Base-by-base conservation (phyloP, 2,797 vertebrate genomes). In the Poeciliopsis infans region DNA sequence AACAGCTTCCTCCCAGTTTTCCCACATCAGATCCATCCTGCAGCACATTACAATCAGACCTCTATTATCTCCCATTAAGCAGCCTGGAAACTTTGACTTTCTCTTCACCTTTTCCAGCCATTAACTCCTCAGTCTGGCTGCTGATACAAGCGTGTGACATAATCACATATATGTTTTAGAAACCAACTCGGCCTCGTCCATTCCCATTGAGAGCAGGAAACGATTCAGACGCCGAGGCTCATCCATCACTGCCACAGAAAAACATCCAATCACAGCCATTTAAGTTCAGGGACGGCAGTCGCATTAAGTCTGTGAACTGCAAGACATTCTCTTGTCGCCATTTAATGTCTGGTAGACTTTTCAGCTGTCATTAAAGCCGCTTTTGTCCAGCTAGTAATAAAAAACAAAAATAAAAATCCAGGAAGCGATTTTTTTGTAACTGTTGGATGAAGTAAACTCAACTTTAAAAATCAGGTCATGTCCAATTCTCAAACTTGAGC, bases 51-150 rank as follows among this genome's bases (percentile, higher is more conserved):
- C 87, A 89, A 91, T 92, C 91, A 92, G 79, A 79, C 47, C 78
- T 75, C 83, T 64, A 89, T 91, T 90, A 88, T 73, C 75, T 74
- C 80, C 84, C 86, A 91, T 91, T 81, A 86, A 72, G n/a, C 61
- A 28, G 77, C 57, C 86, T 84, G 88, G 85, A 91, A 91, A 83
- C 74, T 69, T 64, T 61, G 75, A 61, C 33, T 55, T 61, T 41
- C 68, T 75, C 55, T 49, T 57, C 41, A 78, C 69, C 75, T 71
- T 82, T 76, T 84, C 68, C 81, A 61, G 2, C 68, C 79, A 77
- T 51, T 78, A 72, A 86, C 81, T 49, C 81, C 83, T 82, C 74
- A 55, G 46, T 57, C 81, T 43, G 77, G 66, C 72, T 11, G n/a
- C 76, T 11, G 78, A 74, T 39, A 68, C 68, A 25, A 20, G 49